A percentile compares a stretch with the other conserved stretches of the same genome.
phyloP scores from a whole-genome alignment of 2,888 invertebrate genomes.

The Trichogramma evanescens region DNA sequence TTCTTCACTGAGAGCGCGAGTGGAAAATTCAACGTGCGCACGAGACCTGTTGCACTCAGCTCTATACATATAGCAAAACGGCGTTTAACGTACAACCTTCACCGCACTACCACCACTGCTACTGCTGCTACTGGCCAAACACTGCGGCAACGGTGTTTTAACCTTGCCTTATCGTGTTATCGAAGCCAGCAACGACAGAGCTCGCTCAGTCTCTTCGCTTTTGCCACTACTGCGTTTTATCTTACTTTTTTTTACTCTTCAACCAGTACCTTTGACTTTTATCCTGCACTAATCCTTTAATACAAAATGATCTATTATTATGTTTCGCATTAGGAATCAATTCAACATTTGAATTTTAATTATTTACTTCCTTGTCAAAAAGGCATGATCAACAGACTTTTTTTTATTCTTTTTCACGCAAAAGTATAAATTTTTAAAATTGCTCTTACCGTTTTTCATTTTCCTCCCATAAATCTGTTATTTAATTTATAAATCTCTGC shows the following conservation, averaged over 20 bases:
- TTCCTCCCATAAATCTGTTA: background rate
- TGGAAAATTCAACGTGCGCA: slow-evolving; percentile 48
- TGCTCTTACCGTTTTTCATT: background rate
- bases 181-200: slow-evolving; percentile 26
- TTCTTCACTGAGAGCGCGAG: slow-evolving; percentile 27
- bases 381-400: background rate
- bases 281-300: too few species aligned
- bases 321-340: background rate
- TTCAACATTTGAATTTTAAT: background rate
- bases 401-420: background rate
- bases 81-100: slow-evolving; percentile 48
- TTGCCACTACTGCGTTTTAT: background rate
- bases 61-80: slow-evolving; percentile 31
- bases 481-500: background rate
- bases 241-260: background rate
- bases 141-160: slow-evolving; percentile 38
- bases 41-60: slow-evolving; percentile 48
- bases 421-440: background rate
- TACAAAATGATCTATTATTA: too few species aligned
- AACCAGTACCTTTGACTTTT: too few species aligned
- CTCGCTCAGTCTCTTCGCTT: background rate
- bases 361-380: too few species aligned
- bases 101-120: slow-evolving; percentile 25
- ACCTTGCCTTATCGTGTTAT: slow-evolving; percentile 48
- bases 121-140: slow-evolving; percentile 35